Evolutionary conservation across 2,888 invertebrate genomes (phyloP).

Genomic region (Capitulum mitella): DNA sequence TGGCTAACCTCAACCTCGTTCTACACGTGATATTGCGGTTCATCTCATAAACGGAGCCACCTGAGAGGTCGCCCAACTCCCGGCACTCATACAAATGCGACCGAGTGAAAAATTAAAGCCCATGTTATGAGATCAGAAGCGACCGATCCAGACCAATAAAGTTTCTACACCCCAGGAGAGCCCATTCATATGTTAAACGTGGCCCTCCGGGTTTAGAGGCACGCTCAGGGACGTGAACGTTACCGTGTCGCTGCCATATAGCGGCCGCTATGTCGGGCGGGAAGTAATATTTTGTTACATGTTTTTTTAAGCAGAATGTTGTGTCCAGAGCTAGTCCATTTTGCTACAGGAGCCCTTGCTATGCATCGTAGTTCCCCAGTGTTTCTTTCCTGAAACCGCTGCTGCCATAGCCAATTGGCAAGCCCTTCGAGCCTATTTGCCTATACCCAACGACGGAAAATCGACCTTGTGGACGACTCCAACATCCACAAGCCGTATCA

Average conservation of each 20-base stretch:
- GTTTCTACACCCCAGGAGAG: not conserved
- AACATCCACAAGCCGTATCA: not conserved
- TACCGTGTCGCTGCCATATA: too few species aligned
- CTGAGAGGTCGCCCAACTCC: not conserved
- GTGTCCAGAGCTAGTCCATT: too few species aligned
- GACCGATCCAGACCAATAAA: constrained; percentile 5
- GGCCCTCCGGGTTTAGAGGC: not conserved
- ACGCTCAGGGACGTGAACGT: not conserved
- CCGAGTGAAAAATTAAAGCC: constrained; percentile 15
- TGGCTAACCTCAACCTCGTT: not conserved
- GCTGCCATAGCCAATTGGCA: too few species aligned
- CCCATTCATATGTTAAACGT: not conserved
- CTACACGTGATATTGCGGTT: not conserved
- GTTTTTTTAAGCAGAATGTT: too few species aligned
- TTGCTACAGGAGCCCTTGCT: too few species aligned
- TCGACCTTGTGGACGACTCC: not conserved
- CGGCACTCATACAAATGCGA: not conserved
- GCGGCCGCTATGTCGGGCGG: too few species aligned
- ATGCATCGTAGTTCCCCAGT: too few species aligned
- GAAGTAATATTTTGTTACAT: too few species aligned
- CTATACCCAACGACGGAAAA: not conserved
- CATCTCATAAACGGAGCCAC: not conserved
- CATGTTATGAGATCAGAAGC: not conserved
- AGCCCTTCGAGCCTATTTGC: not conserved
- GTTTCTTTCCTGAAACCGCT: too few species aligned